phyloP scores from a whole-genome alignment of 2,888 invertebrate genomes.

The Dynastes hyllus region DNA sequence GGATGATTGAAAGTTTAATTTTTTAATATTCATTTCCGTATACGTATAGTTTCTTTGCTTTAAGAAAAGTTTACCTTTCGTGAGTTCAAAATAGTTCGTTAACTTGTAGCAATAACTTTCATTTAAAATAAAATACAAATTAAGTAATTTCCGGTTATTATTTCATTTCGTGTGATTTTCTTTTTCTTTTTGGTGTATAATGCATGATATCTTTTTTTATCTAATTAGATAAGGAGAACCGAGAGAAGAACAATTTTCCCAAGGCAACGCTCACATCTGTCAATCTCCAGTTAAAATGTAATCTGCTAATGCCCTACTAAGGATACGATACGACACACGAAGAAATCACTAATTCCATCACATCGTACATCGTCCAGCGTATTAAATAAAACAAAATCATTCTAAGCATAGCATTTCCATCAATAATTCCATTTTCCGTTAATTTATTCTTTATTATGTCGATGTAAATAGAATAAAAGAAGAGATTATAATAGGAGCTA shows the following conservation, averaged over 20 bases:
- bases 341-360: not conserved
- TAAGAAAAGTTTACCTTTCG: conserved; percentile 27
- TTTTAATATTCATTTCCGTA: conserved; percentile 54
- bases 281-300: conserved; percentile 69
- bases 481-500: conserved; percentile 12
- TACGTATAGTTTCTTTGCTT: conserved; percentile 52
- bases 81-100: conserved; percentile 40
- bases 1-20: conserved; percentile 79
- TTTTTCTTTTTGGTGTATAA: conserved; percentile 56
- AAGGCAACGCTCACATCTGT: conserved; percentile 68
- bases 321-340: conserved; percentile 7
- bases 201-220: conserved; percentile 60
- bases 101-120: conserved; percentile 1
- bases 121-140: not conserved
- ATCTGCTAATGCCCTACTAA: conserved; percentile 59
- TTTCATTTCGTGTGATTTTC: conserved; percentile 22
- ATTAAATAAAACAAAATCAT: not conserved
- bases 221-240: conserved; percentile 67
- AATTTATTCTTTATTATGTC: conserved; percentile 7
- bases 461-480: conserved; percentile 24
- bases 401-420: not conserved
- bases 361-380: conserved; percentile 28
- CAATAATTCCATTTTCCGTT: conserved; percentile 15
- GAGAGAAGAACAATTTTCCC: conserved; percentile 67
- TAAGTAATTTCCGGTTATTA: not conserved